Evolutionary conservation across 2,797 vertebrate species (phyloP).

Genomic region (Sebastiscus tertius): DNA sequence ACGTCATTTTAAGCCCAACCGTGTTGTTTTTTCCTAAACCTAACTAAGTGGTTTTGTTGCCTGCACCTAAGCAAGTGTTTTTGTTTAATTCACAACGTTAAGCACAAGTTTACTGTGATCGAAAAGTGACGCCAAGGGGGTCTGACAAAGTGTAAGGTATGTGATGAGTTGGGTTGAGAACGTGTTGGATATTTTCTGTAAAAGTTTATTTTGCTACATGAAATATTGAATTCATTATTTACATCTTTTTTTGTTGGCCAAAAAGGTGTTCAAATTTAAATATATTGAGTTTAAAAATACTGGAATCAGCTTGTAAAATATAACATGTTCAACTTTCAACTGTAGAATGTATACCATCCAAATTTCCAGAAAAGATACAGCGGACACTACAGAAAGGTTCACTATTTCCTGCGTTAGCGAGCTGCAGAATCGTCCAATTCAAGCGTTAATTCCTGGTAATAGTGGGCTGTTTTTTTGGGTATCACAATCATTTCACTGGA

Average conservation of each 20-base stretch:
- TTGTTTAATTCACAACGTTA: no score
- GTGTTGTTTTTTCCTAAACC: no score
- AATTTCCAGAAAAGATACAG: neutral
- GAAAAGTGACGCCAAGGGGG: no score
- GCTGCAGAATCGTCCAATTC: constrained; percentile 47
- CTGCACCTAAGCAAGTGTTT: no score
- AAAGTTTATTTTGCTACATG: neutral
- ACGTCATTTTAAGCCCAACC: no score
- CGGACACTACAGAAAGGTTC: neutral
- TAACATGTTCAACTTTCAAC: neutral
- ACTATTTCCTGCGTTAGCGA: neutral
- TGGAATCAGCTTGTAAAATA: neutral
- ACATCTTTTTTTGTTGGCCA: neutral
- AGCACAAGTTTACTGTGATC: no score
- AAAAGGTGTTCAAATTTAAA: neutral
- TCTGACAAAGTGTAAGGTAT: no score
- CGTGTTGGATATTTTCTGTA: neutral
- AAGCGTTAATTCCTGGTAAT: neutral
- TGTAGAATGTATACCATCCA: neutral
- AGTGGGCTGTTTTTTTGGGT: neutral
- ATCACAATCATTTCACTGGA: constrained; percentile 15
- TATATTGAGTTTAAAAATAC: neutral
- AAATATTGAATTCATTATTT: neutral
- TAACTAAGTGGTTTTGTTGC: no score
- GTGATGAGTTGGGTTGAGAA: no score